Conservation (phyloP, 2,113 vertebrate genomes). For the Coptodon bakossiorum region DNA sequence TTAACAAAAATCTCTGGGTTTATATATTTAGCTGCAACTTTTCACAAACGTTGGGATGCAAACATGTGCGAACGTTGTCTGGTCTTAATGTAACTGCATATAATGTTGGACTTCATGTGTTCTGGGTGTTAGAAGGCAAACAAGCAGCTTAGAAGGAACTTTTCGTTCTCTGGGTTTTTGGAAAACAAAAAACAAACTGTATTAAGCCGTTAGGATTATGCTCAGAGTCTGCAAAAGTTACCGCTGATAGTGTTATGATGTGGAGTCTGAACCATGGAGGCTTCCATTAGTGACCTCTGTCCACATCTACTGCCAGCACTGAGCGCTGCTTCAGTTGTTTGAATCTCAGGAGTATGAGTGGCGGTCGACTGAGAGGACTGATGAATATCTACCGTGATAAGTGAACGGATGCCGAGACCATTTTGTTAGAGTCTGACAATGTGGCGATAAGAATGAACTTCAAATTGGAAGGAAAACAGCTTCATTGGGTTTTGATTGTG, state of each 20-base stretch:
- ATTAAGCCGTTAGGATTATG: not conserved
- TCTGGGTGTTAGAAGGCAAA: not conserved
- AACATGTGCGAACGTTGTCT: not conserved
- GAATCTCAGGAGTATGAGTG: not conserved
- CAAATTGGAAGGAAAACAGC: not conserved
- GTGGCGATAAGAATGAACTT: not conserved
- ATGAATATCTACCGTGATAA: not conserved
- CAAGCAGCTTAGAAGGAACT: not conserved
- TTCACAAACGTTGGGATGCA: not conserved
- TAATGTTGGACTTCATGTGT: not conserved
- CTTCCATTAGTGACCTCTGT: not conserved
- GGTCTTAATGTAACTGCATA: not conserved
- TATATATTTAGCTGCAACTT: not conserved
- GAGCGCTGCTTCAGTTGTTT: not conserved
- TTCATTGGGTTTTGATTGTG: not conserved
- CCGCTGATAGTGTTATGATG: not conserved
- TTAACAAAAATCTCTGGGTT: not conserved
- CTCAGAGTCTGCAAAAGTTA: not conserved
- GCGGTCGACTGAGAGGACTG: not conserved
- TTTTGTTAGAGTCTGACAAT: not conserved
- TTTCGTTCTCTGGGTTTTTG: fast-evolving
- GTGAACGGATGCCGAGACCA: not conserved
- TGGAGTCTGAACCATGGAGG: not conserved
- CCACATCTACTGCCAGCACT: not conserved
- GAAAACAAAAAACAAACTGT: not conserved